Evolutionary conservation across 2,888 invertebrate genomes (phyloP).

Genomic region (Caenorhabditis sp.): DNA sequence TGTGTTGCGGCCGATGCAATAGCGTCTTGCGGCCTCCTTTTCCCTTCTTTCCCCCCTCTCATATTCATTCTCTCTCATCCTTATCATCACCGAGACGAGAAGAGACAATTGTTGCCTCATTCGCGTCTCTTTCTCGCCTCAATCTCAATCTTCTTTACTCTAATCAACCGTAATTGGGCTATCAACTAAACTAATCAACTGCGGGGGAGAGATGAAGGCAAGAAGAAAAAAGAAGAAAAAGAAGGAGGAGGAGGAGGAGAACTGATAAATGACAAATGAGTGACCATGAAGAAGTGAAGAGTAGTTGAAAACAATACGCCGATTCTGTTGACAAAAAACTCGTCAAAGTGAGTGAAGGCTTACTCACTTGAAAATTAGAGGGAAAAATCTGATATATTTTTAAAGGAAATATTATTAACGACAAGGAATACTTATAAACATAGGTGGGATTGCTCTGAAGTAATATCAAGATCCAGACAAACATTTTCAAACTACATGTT

Average conservation of each 20-base stretch:
- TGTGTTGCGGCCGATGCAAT: not conserved
- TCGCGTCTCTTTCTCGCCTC: slow-evolving; percentile 11
- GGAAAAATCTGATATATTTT: too few relatives aligned
- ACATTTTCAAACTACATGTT: too few relatives aligned
- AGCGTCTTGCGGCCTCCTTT: not conserved
- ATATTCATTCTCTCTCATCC: not conserved
- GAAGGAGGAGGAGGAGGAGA: not conserved
- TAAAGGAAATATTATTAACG: too few relatives aligned
- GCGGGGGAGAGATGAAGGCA: not conserved
- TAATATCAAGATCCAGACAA: too few relatives aligned
- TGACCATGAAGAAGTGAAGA: slow-evolving; percentile 58
- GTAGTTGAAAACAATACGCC: slow-evolving; percentile 56
- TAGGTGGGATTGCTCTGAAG: too few relatives aligned
- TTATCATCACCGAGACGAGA: not conserved
- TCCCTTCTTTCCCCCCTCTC: not conserved
- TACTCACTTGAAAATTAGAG: not conserved
- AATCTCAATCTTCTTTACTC: slow-evolving; percentile 23
- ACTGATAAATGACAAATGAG: slow-evolving; percentile 56
- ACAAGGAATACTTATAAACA: too few relatives aligned
- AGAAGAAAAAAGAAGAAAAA: not conserved
- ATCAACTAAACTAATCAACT: slow-evolving; percentile 51
- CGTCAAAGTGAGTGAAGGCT: not conserved
- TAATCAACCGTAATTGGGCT: slow-evolving; percentile 58
- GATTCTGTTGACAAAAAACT: slow-evolving; percentile 17
- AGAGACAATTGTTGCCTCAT: slow-evolving; percentile 27